These are phyloP conservation scores for Myrmecophaga tridactyla DNA, from an alignment of 2,113 vertebrate genomes.

Conservation along the genomic window DNA sequence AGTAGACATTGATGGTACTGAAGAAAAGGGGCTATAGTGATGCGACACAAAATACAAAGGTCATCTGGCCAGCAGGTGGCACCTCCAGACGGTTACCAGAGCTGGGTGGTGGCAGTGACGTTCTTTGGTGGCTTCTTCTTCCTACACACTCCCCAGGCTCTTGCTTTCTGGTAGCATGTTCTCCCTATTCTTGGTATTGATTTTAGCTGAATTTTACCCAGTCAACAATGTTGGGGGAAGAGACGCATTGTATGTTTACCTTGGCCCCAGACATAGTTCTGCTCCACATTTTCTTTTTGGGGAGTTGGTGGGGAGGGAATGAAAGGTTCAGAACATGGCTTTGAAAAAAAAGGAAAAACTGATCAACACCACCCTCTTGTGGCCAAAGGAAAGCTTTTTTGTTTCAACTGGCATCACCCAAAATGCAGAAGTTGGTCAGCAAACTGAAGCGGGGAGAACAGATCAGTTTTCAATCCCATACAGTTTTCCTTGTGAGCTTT, in stretches of 20 bases:
- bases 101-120: neutral
- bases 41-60: neutral
- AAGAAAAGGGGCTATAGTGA: neutral
- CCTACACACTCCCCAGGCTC: neutral
- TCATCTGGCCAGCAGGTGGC: neutral
- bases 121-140: neutral
- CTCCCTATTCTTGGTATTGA: neutral
- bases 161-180: neutral
- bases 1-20: too few relatives aligned
- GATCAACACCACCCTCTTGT: slow-evolving; percentile 66
- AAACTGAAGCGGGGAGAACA: neutral
- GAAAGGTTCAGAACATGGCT: neutral
- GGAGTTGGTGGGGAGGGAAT: neutral
- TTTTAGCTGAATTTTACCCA: slow-evolving; percentile 15
- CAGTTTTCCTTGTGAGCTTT: neutral
- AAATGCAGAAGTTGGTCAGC: neutral
- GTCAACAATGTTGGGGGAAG: neutral
- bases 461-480: neutral
- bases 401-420: neutral
- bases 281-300: neutral
- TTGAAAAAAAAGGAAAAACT: slow-evolving; percentile 10
- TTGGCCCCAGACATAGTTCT: neutral
- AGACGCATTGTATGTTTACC: neutral
- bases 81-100: neutral
- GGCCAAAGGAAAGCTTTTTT: slow-evolving; percentile 29